Percentiles rank a stretch among this genome's conserved stretches.
phyloP scores from a whole-genome alignment of 2,888 invertebrate genomes.

The Eristalinus aeneus region DNA sequence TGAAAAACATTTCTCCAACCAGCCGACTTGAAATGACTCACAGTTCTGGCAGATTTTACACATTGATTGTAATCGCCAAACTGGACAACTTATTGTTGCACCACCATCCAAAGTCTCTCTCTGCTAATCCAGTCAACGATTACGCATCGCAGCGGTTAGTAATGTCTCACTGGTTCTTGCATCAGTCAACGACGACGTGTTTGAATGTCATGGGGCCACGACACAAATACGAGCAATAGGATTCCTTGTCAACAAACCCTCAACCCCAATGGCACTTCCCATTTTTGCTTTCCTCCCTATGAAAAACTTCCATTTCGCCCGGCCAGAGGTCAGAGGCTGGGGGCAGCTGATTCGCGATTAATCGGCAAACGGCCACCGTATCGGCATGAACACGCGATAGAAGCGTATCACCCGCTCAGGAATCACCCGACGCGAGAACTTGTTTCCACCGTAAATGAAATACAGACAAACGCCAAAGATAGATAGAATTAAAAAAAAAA shows the following conservation, averaged over 20 bases:
- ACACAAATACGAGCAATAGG: neutral
- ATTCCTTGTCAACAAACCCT: slow-evolving; percentile 1
- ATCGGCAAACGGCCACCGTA: neutral
- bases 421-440: slow-evolving; percentile 28
- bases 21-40: neutral
- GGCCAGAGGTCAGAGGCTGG: neutral
- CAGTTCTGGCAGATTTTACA: neutral
- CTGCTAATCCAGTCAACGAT: neutral
- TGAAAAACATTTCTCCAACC: neutral
- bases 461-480: neutral
- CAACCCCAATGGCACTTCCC: neutral
- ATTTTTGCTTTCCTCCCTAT: neutral
- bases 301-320: slow-evolving; percentile 8
- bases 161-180: neutral
- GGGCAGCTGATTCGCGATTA: slow-evolving; percentile 5
- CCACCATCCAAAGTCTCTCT: neutral
- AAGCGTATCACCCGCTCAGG: slow-evolving; percentile 1
- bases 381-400: slow-evolving; percentile 18
- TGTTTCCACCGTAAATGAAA: neutral
- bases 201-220: neutral
- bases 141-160: neutral
- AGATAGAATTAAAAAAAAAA: neutral
- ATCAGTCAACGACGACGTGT: neutral
- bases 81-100: neutral
- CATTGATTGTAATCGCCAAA: neutral